phyloP scores from a whole-genome alignment of 1,140 invertebrate species.

The Magallana angulata region DNA sequence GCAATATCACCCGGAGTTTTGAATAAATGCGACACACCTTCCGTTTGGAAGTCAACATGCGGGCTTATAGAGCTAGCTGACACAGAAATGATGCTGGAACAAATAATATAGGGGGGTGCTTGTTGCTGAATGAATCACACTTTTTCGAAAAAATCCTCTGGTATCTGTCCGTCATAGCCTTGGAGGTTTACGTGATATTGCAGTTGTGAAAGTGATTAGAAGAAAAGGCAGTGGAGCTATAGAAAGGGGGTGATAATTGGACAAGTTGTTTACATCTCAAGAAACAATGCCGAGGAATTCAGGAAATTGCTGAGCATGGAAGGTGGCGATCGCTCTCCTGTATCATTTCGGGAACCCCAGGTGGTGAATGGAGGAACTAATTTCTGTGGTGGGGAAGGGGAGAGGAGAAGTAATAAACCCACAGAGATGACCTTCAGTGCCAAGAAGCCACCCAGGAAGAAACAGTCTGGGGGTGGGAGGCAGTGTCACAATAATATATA shows the following conservation, averaged over 20 bases:
- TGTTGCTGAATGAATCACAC: background rate
- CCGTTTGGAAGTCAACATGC: too few species aligned
- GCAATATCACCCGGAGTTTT: background rate
- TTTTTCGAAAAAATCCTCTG: background rate
- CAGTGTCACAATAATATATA: conserved; percentile 12
- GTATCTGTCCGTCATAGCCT: background rate
- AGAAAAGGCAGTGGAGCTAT: background rate
- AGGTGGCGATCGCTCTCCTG: background rate
- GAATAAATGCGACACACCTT: background rate
- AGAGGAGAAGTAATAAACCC: background rate
- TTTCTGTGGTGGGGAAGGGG: background rate
- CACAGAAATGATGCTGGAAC: too few species aligned
- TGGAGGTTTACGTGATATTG: conserved; percentile 24
- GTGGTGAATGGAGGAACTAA: background rate
- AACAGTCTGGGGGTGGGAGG: background rate
- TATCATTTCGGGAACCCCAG: background rate
- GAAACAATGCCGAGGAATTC: conserved; percentile 20
- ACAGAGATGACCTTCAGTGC: background rate
- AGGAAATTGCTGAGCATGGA: background rate
- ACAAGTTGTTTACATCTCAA: conserved; percentile 12
- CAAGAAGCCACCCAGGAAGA: background rate
- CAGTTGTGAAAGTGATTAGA: conserved; percentile 23
- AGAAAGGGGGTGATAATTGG: conserved; percentile 14
- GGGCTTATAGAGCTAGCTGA: too few species aligned
- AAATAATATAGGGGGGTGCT: background rate